These are phyloP conservation scores for Podarcis siculus DNA, from an alignment of 2,797 vertebrate genomes.

Conservation along the genomic window DNA sequence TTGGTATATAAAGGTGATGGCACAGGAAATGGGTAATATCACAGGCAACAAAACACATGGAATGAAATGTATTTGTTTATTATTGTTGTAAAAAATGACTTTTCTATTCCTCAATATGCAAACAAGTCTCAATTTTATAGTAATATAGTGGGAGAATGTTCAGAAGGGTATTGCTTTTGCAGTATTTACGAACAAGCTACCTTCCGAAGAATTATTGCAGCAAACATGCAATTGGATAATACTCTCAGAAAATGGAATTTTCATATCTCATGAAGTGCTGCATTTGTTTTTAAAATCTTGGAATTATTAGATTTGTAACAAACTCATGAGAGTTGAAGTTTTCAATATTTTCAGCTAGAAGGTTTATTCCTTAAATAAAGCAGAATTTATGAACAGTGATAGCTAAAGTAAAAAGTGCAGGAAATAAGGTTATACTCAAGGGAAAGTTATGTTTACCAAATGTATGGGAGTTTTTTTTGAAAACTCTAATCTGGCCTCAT, in stretches of 20 bases:
- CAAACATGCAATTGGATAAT: not conserved
- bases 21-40: not conserved
- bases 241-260: not conserved
- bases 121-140: not conserved
- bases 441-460: not conserved
- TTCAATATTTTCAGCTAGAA: not conserved
- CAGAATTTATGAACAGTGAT: not conserved
- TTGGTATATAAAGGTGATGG: not conserved
- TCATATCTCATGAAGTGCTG: not conserved
- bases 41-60: not conserved
- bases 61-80: not conserved
- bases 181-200: not conserved
- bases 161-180: rapidly evolving
- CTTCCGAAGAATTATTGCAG: not conserved
- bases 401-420: not conserved
- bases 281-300: not conserved
- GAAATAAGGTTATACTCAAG: not conserved
- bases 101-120: not conserved
- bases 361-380: not conserved
- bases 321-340: not conserved
- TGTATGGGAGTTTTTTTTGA: not conserved
- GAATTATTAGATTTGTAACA: not conserved
- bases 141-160: not conserved
- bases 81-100: not conserved
- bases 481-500: not conserved